Conservation (phyloP, 2,797 vertebrate species). For the Acanthornis magna region DNA sequence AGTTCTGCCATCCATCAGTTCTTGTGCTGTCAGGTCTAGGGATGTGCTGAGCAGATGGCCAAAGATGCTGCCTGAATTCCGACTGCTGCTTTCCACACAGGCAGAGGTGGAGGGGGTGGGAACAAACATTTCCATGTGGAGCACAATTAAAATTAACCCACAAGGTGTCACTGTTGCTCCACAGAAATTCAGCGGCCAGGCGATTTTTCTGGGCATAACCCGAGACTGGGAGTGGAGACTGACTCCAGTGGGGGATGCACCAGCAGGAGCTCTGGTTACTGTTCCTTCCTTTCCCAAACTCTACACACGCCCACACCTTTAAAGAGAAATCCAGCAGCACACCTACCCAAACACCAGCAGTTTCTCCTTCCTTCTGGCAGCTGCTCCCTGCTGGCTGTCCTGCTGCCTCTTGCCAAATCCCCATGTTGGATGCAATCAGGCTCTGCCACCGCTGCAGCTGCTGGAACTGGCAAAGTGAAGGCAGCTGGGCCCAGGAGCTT, state of each 20-base stretch:
- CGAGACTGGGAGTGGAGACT: background rate
- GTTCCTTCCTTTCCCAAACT: background rate
- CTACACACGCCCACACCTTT: background rate
- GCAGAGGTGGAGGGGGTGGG: background rate
- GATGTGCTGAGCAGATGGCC: constrained; percentile 39
- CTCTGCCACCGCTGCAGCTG: background rate
- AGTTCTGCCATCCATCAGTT: constrained; percentile 14
- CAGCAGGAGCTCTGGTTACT: background rate
- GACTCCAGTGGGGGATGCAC: background rate
- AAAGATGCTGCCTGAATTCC: background rate
- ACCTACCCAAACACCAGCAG: background rate
- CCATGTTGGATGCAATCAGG: background rate
- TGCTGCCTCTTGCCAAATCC: background rate
- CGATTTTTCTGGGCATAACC: background rate
- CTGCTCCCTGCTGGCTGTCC: background rate
- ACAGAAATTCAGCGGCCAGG: background rate
- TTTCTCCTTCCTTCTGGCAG: background rate
- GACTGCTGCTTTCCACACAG: background rate
- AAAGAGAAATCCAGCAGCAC: background rate
- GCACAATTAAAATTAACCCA: constrained; percentile 19
- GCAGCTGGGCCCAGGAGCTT: background rate
- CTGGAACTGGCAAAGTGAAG: background rate
- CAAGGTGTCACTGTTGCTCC: constrained; percentile 66
- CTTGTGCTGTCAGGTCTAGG: constrained; percentile 5
- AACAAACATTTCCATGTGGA: background rate